Conservation (phyloP, 2,113 vertebrate genomes). For the Pithys albifrons region DNA sequence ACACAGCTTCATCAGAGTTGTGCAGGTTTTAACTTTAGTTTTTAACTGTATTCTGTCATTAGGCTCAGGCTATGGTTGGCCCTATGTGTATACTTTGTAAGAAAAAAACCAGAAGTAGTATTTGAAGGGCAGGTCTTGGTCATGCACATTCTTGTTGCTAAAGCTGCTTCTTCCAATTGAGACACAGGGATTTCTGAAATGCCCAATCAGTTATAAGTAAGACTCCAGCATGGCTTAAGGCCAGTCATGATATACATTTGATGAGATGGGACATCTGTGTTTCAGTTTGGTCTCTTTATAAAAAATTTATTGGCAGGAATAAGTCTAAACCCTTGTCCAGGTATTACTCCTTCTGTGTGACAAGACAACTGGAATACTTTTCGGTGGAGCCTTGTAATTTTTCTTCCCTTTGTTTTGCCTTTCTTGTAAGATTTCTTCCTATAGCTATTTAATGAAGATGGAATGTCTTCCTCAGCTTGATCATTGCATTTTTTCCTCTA, state of each 20-base stretch:
- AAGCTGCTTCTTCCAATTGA: conserved; percentile 23
- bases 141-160: not conserved
- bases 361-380: conserved; percentile 23
- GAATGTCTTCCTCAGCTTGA: not conserved
- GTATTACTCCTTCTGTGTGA: not conserved
- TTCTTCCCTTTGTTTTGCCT: not conserved
- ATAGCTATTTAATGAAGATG: not conserved
- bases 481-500: not conserved
- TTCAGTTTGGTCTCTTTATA: conserved; percentile 27
- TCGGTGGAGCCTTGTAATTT: not conserved
- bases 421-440: not conserved
- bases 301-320: conserved; percentile 37
- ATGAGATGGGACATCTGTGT: conserved; percentile 63
- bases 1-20: not conserved
- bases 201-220: conserved; percentile 24
- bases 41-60: not conserved
- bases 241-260: conserved; percentile 5
- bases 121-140: conserved; percentile 8
- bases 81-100: not conserved
- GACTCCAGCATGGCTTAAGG: conserved; percentile 2
- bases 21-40: not conserved
- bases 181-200: conserved; percentile 17
- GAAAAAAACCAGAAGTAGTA: not conserved
- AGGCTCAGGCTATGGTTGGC: not conserved
- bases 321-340: not conserved